Base-by-base conservation (phyloP, 2,797 vertebrate genomes). In the Diceros bicornis region DNA sequence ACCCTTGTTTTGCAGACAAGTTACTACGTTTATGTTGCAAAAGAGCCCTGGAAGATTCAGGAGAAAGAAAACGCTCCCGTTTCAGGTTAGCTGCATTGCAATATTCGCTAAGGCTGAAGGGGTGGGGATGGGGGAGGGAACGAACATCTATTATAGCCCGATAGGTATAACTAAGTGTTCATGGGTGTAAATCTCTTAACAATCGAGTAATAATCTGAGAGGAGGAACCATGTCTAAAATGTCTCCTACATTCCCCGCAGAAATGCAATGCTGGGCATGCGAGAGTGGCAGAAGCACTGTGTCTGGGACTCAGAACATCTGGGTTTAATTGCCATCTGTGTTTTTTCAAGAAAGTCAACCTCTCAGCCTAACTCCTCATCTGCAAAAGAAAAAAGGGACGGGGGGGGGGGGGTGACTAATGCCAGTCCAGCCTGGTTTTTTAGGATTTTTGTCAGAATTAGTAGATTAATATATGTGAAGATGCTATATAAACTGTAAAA, bases 301-400 rank as follows among this genome's bases (percentile, higher is more conserved):
- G 59, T 79, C 91, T 84, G 96, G 92, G 79, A 75, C 91, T 85
- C 66, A 12, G 74, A 96, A 96, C 97, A 98, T 98, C 97, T 97
- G 96, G 94, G 87, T 91, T 97, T 97, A 97, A 97, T 97, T 94
- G 96, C 64, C 90, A 96, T 95, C 96, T 97, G 59, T 96, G 89
- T 93, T 97, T 85, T 74, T 77, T 86, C 68, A 87, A 97, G 96
- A 92, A 96, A 97, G 96, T 96, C 96, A 96, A 23, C 93, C 74
- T 93, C 86, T 92, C 64, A 34, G 88, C 92, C 92, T 87, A 81
- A 92, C 64, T 93, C 85, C 52, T 93, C 71, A 81, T 89, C 74
- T 84, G 62, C 27, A 77, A 68, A 87, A 88, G 20, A 72, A 37
- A 88, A 50, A 78, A 71, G 20, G 8, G 20, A 29, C 34, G 17